A percentile compares a stretch with the other conserved stretches of the same genome.
These are phyloP conservation scores for Griposia aprilina DNA, from an alignment of 2,888 invertebrate species.

Conservation along the genomic window DNA sequence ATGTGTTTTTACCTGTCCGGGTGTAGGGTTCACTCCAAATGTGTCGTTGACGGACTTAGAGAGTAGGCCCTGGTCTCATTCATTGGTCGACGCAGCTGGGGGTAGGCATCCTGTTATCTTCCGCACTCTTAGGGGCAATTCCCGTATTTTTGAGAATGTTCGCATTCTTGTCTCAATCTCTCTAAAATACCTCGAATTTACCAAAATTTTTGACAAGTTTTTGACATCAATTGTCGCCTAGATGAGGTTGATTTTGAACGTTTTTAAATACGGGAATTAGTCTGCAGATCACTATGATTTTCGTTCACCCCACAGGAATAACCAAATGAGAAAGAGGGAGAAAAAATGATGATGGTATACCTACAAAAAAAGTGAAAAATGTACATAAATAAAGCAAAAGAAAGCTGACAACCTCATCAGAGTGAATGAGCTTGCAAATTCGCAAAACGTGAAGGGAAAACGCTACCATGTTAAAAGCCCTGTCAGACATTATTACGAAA, in stretches of 20 bases:
- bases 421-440: conserved; percentile 48
- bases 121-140: not conserved
- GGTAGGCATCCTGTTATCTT: too few relatives aligned
- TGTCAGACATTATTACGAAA: conserved; percentile 26
- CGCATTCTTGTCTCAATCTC: not conserved
- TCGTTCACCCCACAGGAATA: not conserved
- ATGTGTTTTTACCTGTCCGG: too few relatives aligned
- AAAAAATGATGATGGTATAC: not conserved
- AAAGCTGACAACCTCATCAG: conserved; percentile 37
- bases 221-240: too few relatives aligned
- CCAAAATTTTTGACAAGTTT: too few relatives aligned
- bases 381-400: conserved; percentile 23
- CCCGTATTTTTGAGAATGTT: not conserved
- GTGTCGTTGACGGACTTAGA: too few relatives aligned
- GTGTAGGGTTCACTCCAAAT: too few relatives aligned
- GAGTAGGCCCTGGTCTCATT: not conserved
- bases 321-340: not conserved
- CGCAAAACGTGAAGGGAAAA: conserved; percentile 34
- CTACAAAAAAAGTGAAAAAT: conserved; percentile 4
- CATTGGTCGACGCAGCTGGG: not conserved
- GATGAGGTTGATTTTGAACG: not conserved
- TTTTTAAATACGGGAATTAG: not conserved
- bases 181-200: not conserved
- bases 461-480: conserved; percentile 27
- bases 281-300: not conserved